These are phyloP conservation scores for Drosophila imparisetae DNA, from an alignment of 2,888 invertebrate species.

Conservation along the genomic window DNA sequence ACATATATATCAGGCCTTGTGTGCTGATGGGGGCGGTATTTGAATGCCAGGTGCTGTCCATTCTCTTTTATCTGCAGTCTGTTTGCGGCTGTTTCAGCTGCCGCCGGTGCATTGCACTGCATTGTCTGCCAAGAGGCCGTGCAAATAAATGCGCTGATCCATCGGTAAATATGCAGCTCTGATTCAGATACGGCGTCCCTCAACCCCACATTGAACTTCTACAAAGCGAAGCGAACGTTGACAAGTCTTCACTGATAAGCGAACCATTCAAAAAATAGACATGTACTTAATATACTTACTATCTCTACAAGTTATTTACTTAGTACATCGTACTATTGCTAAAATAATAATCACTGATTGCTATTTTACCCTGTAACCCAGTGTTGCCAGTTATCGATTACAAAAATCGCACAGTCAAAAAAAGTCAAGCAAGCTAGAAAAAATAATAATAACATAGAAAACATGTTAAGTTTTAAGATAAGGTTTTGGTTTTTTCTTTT, in stretches of 20 bases:
- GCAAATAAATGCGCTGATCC: constrained; percentile 35
- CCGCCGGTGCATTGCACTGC: constrained; percentile 50
- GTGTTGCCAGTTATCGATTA: not conserved
- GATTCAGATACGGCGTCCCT: constrained; percentile 20
- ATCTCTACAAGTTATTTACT: not conserved
- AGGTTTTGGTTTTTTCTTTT: not conserved
- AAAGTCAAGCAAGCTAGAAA: not conserved
- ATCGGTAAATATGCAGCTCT: constrained; percentile 26
- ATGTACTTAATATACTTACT: not conserved
- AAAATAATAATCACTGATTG: not conserved
- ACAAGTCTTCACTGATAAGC: constrained; percentile 33
- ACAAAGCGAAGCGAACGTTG: not conserved
- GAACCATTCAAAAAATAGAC: constrained; percentile 10
- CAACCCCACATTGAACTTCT: constrained; percentile 17
- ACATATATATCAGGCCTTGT: not conserved
- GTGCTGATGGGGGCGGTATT: not conserved
- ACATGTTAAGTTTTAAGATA: not conserved
- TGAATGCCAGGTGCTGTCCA: constrained; percentile 6
- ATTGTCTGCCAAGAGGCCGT: constrained; percentile 18
- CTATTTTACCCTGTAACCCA: not conserved
- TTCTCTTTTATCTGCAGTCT: not conserved
- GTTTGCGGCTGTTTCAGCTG: constrained; percentile 30
- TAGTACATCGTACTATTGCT: not conserved
- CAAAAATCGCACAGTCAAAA: not conserved
- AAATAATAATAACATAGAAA: not conserved